These are phyloP conservation scores for Hemibagrus guttatus DNA, from an alignment of 2,797 vertebrate genomes.

Conservation along the genomic window DNA sequence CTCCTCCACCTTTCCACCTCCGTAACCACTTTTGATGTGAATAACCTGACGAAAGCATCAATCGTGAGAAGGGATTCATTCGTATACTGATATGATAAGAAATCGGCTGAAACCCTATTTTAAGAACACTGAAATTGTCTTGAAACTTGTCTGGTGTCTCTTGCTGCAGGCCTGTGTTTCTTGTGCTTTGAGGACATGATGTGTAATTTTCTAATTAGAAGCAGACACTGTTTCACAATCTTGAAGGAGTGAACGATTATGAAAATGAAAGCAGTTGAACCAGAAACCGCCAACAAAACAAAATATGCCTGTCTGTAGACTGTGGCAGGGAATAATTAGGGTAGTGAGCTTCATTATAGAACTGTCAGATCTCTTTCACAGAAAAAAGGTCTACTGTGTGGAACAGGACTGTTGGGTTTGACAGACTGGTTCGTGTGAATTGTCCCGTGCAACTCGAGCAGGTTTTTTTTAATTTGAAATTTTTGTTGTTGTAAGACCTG, in stretches of 20 bases:
- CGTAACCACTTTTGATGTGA: slow-evolving; percentile 43
- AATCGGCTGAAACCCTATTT: slow-evolving; percentile 48
- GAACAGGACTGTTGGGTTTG: slow-evolving; percentile 52
- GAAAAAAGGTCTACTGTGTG: slow-evolving; percentile 65
- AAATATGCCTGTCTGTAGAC: slow-evolving; percentile 2
- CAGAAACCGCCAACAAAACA: background rate
- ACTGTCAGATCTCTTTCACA: slow-evolving; percentile 51
- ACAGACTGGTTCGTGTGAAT: slow-evolving; percentile 40
- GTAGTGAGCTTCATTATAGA: slow-evolving; percentile 46
- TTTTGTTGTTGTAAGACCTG: slow-evolving; percentile 59
- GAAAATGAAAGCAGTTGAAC: slow-evolving; percentile 30
- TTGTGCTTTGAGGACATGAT: slow-evolving; percentile 44
- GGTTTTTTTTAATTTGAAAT: slow-evolving; percentile 61
- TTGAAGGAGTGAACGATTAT: slow-evolving; percentile 34
- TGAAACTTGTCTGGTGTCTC: slow-evolving; percentile 31
- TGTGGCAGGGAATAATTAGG: slow-evolving; percentile 14
- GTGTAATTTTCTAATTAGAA: slow-evolving; percentile 47
- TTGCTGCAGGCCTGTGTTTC: slow-evolving; percentile 37
- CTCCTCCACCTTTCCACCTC: slow-evolving; percentile 12
- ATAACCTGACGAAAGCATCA: slow-evolving; percentile 21
- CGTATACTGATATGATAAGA: slow-evolving; percentile 30
- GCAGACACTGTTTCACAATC: slow-evolving; percentile 24
- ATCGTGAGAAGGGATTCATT: slow-evolving; percentile 25
- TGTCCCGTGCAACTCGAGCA: slow-evolving; percentile 64
- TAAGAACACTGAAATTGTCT: slow-evolving; percentile 47